phyloP scores from a whole-genome alignment of 2,797 vertebrate species.

The Parambassis ranga region DNA sequence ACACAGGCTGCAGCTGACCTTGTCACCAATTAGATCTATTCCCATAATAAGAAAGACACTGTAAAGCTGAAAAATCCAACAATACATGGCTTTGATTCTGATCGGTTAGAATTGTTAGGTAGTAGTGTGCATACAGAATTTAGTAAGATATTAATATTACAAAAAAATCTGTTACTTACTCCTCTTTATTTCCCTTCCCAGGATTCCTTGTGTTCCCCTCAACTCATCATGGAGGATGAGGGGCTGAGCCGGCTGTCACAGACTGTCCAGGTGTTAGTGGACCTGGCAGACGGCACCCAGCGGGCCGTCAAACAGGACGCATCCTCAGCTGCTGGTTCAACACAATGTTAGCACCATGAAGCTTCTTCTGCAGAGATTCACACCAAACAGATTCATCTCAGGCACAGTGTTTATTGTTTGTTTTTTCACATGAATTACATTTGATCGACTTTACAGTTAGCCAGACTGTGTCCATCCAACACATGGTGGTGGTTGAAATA shows the following conservation, averaged over 20 bases:
- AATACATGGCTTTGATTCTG: too few relatives aligned
- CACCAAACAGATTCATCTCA: neutral
- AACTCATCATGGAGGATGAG: slow-evolving; percentile 85
- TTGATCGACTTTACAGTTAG: neutral
- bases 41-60: too few relatives aligned
- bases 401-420: neutral
- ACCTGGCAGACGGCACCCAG: slow-evolving; percentile 46
- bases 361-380: neutral
- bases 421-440: slow-evolving; percentile 1
- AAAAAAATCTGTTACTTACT: too few relatives aligned
- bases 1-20: neutral
- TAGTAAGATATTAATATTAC: too few relatives aligned
- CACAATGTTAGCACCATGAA: neutral
- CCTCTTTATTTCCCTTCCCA: slow-evolving; percentile 43
- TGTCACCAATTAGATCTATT: too few relatives aligned
- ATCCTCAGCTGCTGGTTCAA: neutral
- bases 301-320: slow-evolving; percentile 58
- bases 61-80: too few relatives aligned
- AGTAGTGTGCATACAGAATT: too few relatives aligned
- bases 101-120: too few relatives aligned
- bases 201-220: slow-evolving; percentile 84
- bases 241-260: slow-evolving; percentile 80
- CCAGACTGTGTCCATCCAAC: neutral
- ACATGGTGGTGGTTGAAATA: neutral
- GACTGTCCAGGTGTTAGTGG: slow-evolving; percentile 77